Evolutionary conservation across 2,797 vertebrate genomes (phyloP), one percentile per base, ranked within the genome.

Genomic region (Myotis findleyi): DNA sequence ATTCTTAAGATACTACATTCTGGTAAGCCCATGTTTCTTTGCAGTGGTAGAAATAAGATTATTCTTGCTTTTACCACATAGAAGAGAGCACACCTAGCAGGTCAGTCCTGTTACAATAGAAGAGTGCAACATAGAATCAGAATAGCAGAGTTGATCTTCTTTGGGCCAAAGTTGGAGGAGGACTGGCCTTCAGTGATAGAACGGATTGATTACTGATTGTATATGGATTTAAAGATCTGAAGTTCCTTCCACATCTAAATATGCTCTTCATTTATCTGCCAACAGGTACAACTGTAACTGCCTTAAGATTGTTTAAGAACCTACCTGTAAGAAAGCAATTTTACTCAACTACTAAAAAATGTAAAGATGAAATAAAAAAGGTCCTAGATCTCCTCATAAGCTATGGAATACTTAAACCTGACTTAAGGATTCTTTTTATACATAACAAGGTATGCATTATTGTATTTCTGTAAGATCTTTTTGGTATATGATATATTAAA

Each of bases 241-340:
- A 11, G 8, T 77, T 93, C 33, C 23, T 92, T 93, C 72, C 27
- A n/a, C 57, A 75, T 83, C 44, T 94, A 85, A 96, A 62, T 85
- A 36, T 76, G 23, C 16, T 92, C 84, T 87, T 5, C 1, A 90
- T 64, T 95, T 97, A 47, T 69, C 20, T 96, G 62, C 47, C 96
- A 94, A 23, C 94, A 99, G 99, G 99, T 85, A 99, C 99, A 55
- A 99, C 99, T 7, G 99, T 99, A 91, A 99, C 98, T 38, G 99
- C 97, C 21, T 96, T 99, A 86, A 99, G 98, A 97, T 98, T 99
- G 88, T 99, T 99, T 97, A 99, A 99, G 98, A 99, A 99, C 97
- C 98, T 99, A 49, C 99, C 99, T 7, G 99, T 99, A 96, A 99
- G 99, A 97, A 99, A 99, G 30, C 99, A 99, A 84, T 99, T 99